These are phyloP conservation scores for Prunella strophiata DNA, from an alignment of 2,797 vertebrate genomes.

Conservation along the genomic window DNA sequence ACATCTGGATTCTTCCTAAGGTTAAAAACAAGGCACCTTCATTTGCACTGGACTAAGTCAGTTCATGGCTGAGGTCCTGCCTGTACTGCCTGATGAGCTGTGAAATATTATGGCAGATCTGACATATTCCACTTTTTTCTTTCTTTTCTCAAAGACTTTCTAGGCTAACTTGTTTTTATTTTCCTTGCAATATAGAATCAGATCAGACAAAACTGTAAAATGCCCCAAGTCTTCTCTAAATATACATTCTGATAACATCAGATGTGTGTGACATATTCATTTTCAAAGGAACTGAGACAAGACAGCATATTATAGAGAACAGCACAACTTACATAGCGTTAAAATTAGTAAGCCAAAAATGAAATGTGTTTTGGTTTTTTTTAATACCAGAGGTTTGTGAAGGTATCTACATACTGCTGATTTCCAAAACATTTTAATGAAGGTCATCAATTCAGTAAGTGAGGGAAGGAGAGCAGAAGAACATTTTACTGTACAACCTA, in stretches of 20 bases:
- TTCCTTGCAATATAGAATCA: not conserved
- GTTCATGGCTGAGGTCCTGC: not conserved
- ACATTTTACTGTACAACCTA: not conserved
- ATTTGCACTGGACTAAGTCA: not conserved
- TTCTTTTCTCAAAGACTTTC: not conserved
- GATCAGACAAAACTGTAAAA: not conserved
- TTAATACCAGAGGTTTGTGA: not conserved
- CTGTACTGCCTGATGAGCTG: not conserved
- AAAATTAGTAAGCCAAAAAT: not conserved
- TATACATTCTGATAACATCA: not conserved
- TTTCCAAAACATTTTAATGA: not conserved
- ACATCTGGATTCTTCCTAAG: constrained; percentile 89
- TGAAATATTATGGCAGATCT: not conserved
- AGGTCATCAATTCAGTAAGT: not conserved
- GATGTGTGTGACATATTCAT: not conserved
- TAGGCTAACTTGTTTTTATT: not conserved
- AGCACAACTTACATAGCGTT: accelerated
- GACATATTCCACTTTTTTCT: not conserved
- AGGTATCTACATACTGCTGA: not conserved
- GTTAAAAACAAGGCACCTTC: constrained; percentile 6
- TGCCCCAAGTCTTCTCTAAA: not conserved
- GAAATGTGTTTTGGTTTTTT: not conserved
- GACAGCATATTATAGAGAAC: not conserved
- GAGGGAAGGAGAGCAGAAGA: not conserved
- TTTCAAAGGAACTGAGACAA: not conserved